Base-by-base conservation (phyloP, 2,113 vertebrate genomes). In the Choloepus hoffmanni region DNA sequence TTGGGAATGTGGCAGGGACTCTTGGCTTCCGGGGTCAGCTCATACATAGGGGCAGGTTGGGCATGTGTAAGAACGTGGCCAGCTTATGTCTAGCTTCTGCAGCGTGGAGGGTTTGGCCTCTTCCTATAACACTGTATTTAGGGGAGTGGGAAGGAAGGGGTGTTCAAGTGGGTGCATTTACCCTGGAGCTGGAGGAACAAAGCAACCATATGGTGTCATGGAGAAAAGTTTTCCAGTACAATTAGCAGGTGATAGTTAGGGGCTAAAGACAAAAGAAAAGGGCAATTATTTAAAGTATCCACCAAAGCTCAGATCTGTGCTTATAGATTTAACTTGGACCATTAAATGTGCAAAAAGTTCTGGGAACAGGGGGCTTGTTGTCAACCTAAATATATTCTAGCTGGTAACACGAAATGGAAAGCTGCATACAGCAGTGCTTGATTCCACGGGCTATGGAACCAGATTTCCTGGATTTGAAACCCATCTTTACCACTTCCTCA, bases 151-250 rank as follows among this genome's bases (percentile, higher is more conserved):
- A 10, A 8, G 2, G 26, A 45, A 4, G 4, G 65, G 50, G 19
- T 2, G 18, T 5, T 63, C 18, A 3, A 73, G n/a, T 7, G 14
- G 0, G 1, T 10, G 2, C 1, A 0, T 33, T 92, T 84, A 3
- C 12, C 70, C 7, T 14, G 82, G 11, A 70, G 50, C 55, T 33
- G 6, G 7, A 85, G 15, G 40, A 78, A 28, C n/a, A 73, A 67
- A 73, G 50, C 24, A 12, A 58, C 13, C 30, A n/a, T 9, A 5
- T 58, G 50, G 28, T 73, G 28, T 67, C 28, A 10, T 0, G 16
- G 5, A 16, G 15, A 26, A 60, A 82, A 92, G n/a, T 16, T 5
- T 21, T 58, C 73, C 45, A 82, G 62, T 9, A 43, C 36, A 45
- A 36, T 45, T 28, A 76, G 13, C 43, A 40, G n/a, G 53, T 76